Evolutionary conservation across 2,888 invertebrate species (phyloP).

Genomic region (Phengaris alcon): DNA sequence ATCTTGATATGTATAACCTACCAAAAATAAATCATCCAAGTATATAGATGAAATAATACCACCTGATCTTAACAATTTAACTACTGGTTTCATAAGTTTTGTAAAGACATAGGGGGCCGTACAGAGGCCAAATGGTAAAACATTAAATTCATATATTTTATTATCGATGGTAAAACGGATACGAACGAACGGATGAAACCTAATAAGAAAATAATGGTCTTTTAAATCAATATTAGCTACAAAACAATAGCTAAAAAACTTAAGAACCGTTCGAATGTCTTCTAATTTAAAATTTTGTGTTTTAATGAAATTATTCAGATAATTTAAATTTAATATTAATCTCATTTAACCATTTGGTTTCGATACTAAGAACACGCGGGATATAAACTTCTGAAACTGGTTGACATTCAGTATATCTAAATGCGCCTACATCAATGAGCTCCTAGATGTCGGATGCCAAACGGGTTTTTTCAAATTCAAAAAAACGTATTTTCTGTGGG

Average conservation of each 20-base stretch:
- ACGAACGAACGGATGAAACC: neutral
- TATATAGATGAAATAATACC: no score
- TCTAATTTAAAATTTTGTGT: neutral
- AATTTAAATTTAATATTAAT: neutral
- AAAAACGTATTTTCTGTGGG: neutral
- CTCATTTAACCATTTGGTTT: neutral
- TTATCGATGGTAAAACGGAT: neutral
- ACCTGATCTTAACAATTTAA: neutral
- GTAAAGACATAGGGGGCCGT: neutral
- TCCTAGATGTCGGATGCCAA: neutral
- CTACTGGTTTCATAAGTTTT: neutral
- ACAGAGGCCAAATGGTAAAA: neutral
- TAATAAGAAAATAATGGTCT: neutral
- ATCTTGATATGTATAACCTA: no score
- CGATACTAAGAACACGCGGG: neutral
- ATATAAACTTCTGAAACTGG: neutral
- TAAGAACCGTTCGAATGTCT: neutral
- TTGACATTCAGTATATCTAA: slow-evolving; percentile 1
- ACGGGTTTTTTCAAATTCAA: neutral
- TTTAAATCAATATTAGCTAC: neutral
- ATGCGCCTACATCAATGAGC: neutral
- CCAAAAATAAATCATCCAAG: no score
- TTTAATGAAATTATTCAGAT: neutral
- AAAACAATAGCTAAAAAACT: no score
- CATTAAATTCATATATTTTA: neutral